These are phyloP conservation scores for Drosophila sordidula DNA, from an alignment of 2,888 invertebrate species.

Conservation along the genomic window DNA sequence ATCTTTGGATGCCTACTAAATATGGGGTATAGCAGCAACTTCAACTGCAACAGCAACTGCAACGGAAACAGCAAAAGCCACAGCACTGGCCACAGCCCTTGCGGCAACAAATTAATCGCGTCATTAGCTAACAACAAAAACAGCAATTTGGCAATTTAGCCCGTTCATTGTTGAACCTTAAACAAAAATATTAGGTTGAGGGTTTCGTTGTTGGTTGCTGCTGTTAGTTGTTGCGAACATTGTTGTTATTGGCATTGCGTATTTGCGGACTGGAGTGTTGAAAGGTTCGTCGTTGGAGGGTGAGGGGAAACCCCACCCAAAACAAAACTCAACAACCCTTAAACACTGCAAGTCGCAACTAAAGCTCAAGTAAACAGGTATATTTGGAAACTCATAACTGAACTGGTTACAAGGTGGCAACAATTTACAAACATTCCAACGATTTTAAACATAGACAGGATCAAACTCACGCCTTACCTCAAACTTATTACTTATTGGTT, in stretches of 20 bases:
- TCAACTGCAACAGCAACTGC: no score
- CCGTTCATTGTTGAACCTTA: constrained; percentile 27
- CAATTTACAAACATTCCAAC: constrained; percentile 3
- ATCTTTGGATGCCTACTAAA: constrained; percentile 36
- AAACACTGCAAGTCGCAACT: constrained; percentile 3
- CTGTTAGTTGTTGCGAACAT: constrained; percentile 24
- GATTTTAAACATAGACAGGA: no score
- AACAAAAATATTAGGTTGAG: constrained; percentile 20
- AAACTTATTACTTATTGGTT: no score
- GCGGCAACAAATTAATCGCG: constrained; percentile 65
- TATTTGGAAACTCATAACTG: constrained; percentile 19
- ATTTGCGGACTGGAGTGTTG: constrained; percentile 17
- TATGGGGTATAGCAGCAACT: constrained; percentile 3
- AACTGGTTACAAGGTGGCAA: constrained; percentile 40
- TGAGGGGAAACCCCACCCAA: not conserved
- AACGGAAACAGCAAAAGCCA: no score
- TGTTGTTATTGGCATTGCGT: constrained; percentile 24
- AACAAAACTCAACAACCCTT: constrained; percentile 28
- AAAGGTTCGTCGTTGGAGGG: constrained; percentile 1
- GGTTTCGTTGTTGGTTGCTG: constrained; percentile 18
- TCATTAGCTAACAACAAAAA: constrained; percentile 63
- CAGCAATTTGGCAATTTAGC: constrained; percentile 51
- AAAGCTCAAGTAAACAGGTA: constrained; percentile 2
- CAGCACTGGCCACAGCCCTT: constrained; percentile 18
- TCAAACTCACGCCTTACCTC: no score